Conservation (phyloP, 2,113 vertebrate genomes). For the Lucifuga dentata region DNA sequence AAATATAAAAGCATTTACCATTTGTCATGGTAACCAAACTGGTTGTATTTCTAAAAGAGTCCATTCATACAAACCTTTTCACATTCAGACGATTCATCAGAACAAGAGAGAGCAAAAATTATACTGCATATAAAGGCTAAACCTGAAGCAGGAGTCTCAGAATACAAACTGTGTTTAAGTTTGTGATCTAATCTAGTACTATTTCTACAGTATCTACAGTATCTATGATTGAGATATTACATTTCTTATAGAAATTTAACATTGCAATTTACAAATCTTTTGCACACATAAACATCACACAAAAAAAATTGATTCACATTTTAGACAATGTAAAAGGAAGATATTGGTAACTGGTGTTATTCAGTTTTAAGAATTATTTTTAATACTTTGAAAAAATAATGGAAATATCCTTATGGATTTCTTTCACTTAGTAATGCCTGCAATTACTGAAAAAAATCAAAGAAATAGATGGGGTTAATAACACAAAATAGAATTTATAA, state of each 20-base stretch:
- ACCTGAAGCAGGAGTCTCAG: constrained; percentile 23
- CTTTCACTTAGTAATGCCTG: too few relatives aligned
- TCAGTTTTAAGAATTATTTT: too few relatives aligned
- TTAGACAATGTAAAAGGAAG: constrained; percentile 19
- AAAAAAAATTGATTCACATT: constrained; percentile 27
- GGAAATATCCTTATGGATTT: too few relatives aligned
- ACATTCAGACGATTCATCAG: constrained; percentile 37
- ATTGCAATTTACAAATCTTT: constrained; percentile 39
- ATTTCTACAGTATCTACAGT: constrained; percentile 39
- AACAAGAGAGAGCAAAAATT: constrained; percentile 3
- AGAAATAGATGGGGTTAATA: background rate
- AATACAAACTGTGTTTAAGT: background rate
- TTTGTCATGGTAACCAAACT: constrained; percentile 21
- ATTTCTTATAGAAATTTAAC: too few relatives aligned
- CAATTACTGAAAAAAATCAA: constrained; percentile 14
- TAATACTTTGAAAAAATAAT: too few relatives aligned
- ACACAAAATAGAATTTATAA: constrained; percentile 2
- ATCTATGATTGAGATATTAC: background rate
- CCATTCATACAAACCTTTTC: constrained; percentile 31
- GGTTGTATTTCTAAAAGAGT: constrained; percentile 39
- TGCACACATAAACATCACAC: constrained; percentile 45
- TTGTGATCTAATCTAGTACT: constrained; percentile 30
- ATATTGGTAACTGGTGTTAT: too few relatives aligned
- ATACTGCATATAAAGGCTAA: constrained; percentile 44
- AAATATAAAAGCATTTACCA: constrained; percentile 47